Evolutionary conservation across 2,888 invertebrate genomes (phyloP).

Genomic region (Lamproptera curius): DNA sequence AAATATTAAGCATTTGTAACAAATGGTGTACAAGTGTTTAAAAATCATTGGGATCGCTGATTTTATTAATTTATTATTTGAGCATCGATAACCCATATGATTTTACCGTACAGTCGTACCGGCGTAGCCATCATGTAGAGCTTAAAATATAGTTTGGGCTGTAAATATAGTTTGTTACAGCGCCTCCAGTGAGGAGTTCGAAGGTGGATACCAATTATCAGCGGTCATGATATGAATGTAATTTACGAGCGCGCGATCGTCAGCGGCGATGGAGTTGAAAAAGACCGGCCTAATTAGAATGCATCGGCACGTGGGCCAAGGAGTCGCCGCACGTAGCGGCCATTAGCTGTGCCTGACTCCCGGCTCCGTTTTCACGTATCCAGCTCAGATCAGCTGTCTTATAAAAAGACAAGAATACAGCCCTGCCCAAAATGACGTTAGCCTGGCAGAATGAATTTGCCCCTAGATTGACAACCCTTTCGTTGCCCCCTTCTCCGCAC

Average conservation of each 20-base stretch:
- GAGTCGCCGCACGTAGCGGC: conserved; percentile 38
- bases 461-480: conserved; percentile 54
- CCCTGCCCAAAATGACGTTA: no score
- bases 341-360: conserved; percentile 35
- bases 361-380: conserved; percentile 25
- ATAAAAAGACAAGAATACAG: no score
- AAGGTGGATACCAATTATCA: not conserved
- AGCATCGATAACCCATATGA: no score
- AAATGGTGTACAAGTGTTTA: no score
- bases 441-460: no score
- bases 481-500: conserved; percentile 45
- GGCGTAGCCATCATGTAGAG: conserved; percentile 32
- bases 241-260: not conserved
- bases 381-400: conserved; percentile 4
- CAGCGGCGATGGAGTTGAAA: conserved; percentile 22
- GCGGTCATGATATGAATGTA: not conserved
- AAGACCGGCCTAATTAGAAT: conserved; percentile 45
- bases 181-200: no score
- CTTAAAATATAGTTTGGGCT: no score
- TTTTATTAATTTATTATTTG: no score
- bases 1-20: no score
- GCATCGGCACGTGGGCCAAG: conserved; percentile 52
- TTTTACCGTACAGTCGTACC: conserved; percentile 18
- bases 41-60: no score
- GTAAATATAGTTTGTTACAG: no score